These are phyloP conservation scores for Tragelaphus scriptus DNA, from an alignment of 2,113 vertebrate species.

Conservation along the genomic window DNA sequence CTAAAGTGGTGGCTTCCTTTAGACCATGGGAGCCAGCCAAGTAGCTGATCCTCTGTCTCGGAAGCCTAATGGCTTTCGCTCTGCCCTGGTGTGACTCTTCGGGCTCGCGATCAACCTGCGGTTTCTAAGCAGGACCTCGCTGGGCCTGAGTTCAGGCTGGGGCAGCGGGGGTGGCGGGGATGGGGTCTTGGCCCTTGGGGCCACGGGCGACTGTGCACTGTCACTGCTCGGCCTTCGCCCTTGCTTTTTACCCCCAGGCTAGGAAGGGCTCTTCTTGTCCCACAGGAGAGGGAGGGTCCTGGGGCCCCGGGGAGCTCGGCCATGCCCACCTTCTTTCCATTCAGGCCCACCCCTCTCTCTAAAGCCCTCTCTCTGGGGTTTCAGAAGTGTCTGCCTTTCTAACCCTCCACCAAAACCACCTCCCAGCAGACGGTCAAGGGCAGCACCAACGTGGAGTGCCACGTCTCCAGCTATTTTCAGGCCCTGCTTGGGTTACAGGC, in stretches of 20 bases:
- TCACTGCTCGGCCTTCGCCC: accelerated
- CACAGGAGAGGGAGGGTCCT: too few species aligned
- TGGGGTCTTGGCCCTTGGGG: neutral
- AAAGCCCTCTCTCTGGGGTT: neutral
- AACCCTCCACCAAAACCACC: accelerated
- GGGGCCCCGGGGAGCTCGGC: accelerated
- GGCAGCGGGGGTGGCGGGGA: accelerated
- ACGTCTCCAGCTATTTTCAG: neutral
- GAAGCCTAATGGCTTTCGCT: neutral
- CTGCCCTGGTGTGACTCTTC: neutral
- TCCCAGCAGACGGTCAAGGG: neutral
- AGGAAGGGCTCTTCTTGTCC: neutral
- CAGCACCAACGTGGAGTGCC: neutral
- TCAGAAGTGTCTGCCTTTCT: neutral
- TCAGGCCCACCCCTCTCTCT: neutral
- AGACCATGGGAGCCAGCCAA: neutral
- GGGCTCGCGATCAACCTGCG: neutral
- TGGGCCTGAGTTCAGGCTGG: neutral
- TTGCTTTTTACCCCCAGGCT: accelerated
- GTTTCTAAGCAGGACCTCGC: neutral
- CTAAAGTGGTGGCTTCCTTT: neutral
- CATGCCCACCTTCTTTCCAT: neutral
- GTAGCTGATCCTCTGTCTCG: neutral
- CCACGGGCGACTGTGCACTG: accelerated
- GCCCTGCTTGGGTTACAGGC: constrained; percentile 48